Evolutionary conservation across 1,140 invertebrate genomes (phyloP).

Genomic region (Eueides isabella): DNA sequence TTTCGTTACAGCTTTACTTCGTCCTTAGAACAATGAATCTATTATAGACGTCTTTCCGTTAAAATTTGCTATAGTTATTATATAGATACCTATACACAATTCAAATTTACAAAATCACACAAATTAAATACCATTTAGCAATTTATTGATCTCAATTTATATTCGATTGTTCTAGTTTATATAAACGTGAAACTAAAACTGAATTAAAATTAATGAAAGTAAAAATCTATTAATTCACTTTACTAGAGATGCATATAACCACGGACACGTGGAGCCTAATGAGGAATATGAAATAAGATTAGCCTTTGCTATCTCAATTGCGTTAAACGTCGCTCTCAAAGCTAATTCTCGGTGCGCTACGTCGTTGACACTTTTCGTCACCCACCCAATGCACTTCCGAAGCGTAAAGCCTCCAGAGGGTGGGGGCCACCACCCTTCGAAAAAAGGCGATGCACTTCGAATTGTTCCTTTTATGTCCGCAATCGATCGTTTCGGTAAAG

Average conservation of each 20-base stretch:
- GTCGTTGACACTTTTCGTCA: conserved; percentile 69
- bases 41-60: neutral
- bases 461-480: conserved; percentile 80
- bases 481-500: conserved; percentile 79
- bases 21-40: neutral
- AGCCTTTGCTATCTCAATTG: conserved; percentile 48
- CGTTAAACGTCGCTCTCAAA: conserved; percentile 54
- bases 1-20: neutral
- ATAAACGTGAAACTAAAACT: no score
- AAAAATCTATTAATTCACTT: no score
- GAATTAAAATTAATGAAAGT: no score
- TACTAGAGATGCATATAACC: neutral
- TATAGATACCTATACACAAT: no score
- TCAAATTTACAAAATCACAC: no score
- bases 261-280: conserved; percentile 9
- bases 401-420: conserved; percentile 66
- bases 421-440: conserved; percentile 61
- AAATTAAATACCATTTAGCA: no score
- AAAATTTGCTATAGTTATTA: neutral
- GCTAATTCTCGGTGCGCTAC: conserved; percentile 59
- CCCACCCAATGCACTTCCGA: conserved; percentile 69
- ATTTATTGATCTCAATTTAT: no score
- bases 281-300: conserved; percentile 45
- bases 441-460: conserved; percentile 79
- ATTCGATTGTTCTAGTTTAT: no score